Evolutionary conservation across 2,888 invertebrate species (phyloP).

Genomic region (Diachrysia chrysitis): DNA sequence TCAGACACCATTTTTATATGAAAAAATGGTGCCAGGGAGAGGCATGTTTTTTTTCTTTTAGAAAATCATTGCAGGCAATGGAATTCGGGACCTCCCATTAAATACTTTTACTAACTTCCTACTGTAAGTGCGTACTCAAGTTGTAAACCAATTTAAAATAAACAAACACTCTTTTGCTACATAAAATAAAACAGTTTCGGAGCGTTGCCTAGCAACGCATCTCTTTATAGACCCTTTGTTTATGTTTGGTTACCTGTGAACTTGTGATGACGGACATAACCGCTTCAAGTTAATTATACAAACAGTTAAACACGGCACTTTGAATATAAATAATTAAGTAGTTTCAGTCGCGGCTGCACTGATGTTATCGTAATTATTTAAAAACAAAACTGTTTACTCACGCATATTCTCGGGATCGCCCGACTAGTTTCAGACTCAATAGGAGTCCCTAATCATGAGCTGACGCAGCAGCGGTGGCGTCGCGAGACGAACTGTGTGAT

Average conservation of each 20-base stretch:
- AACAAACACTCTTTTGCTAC: not conserved
- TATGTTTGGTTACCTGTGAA: not conserved
- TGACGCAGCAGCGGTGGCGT: too few species aligned
- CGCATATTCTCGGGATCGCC: too few species aligned
- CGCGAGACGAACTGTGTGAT: too few species aligned
- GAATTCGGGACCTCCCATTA: not conserved
- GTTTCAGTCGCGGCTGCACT: not conserved
- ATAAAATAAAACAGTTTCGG: slow-evolving; percentile 13
- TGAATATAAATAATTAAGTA: not conserved
- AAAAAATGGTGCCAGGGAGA: too few species aligned
- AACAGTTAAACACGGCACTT: not conserved
- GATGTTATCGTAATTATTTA: too few species aligned
- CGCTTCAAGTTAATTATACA: not conserved
- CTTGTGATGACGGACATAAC: slow-evolving; percentile 14
- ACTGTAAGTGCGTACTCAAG: not conserved
- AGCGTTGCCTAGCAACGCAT: not conserved
- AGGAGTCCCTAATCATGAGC: too few species aligned
- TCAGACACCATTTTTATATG: too few species aligned
- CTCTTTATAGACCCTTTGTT: slow-evolving; percentile 11
- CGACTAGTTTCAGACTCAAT: too few species aligned
- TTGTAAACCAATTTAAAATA: not conserved
- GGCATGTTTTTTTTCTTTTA: too few species aligned
- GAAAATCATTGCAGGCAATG: too few species aligned
- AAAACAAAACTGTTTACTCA: too few species aligned
- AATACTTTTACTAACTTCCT: not conserved